Conservation (phyloP, 2,797 vertebrate species). For the Mormyrus hasselquistii region DNA sequence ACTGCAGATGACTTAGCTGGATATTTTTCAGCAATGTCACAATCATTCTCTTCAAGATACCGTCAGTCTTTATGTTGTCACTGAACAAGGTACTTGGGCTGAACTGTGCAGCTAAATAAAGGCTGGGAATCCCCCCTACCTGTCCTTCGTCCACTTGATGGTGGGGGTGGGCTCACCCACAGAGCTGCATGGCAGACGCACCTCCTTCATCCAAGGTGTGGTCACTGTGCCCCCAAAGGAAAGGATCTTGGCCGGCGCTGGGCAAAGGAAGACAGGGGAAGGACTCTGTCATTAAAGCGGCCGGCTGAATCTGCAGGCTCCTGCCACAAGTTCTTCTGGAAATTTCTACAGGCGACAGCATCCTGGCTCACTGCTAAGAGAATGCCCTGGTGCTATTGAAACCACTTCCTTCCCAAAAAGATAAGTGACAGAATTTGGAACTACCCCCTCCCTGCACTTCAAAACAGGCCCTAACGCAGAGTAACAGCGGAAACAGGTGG, state of each 20-base stretch:
- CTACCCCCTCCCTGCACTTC: background rate
- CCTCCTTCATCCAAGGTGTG: slow-evolving; percentile 97
- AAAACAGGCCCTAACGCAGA: background rate
- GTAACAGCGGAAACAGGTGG: background rate
- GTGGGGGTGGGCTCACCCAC: slow-evolving; percentile 89
- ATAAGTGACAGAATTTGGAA: background rate
- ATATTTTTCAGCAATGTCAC: background rate
- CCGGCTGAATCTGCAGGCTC: background rate
- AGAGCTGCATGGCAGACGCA: slow-evolving; percentile 85
- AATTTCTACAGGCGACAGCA: background rate
- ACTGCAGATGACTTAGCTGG: background rate
- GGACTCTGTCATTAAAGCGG: background rate
- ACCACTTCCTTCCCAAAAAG: background rate
- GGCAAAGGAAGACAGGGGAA: slow-evolving; percentile 11
- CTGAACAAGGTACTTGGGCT: background rate
- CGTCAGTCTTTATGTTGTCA: background rate
- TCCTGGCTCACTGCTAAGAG: background rate
- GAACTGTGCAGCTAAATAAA: background rate
- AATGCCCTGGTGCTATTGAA: background rate
- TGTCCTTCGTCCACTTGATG: slow-evolving; percentile 98
- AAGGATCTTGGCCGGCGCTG: slow-evolving; percentile 93
- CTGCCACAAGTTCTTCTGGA: background rate
- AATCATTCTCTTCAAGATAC: background rate
- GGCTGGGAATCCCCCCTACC: slow-evolving; percentile 52
- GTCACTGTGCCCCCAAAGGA: slow-evolving; percentile 94